Evolutionary conservation across 1,140 invertebrate genomes (phyloP).

Genomic region (Hetaerina americana): DNA sequence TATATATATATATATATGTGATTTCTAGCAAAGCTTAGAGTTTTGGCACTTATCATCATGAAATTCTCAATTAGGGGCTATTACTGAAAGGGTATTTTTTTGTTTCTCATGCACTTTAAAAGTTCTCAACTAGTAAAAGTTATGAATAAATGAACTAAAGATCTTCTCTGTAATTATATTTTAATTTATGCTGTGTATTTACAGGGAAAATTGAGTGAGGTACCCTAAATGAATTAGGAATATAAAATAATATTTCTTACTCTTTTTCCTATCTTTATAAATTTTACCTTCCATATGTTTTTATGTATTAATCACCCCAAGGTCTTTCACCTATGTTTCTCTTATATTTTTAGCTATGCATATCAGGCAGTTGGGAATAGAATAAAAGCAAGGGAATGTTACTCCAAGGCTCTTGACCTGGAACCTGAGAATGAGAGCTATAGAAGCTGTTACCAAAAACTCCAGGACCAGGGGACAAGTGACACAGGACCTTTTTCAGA

Average conservation of each 20-base stretch:
- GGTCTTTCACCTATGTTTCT: not conserved
- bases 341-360: conserved; percentile 50
- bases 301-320: not conserved
- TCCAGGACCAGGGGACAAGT: too few species aligned
- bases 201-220: not conserved
- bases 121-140: too few species aligned
- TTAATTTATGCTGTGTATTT: too few species aligned
- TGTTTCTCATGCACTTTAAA: too few species aligned
- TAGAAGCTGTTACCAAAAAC: conserved; percentile 66
- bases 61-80: too few species aligned
- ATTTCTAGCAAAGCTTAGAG: too few species aligned
- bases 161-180: too few species aligned
- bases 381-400: conserved; percentile 70
- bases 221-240: not conserved
- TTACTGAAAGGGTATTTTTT: too few species aligned
- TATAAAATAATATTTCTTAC: not conserved
- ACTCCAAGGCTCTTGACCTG: conserved; percentile 74
- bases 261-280: not conserved
- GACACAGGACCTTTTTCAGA: too few species aligned
- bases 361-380: conserved; percentile 70
- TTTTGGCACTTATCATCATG: too few species aligned
- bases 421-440: conserved; percentile 90
- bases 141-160: too few species aligned
- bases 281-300: not conserved
- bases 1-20: too few species aligned